A percentile compares a stretch with the other conserved stretches of the same genome.
phyloP scores from a whole-genome alignment of 2,888 invertebrate species.

The Tenodera sinensis region DNA sequence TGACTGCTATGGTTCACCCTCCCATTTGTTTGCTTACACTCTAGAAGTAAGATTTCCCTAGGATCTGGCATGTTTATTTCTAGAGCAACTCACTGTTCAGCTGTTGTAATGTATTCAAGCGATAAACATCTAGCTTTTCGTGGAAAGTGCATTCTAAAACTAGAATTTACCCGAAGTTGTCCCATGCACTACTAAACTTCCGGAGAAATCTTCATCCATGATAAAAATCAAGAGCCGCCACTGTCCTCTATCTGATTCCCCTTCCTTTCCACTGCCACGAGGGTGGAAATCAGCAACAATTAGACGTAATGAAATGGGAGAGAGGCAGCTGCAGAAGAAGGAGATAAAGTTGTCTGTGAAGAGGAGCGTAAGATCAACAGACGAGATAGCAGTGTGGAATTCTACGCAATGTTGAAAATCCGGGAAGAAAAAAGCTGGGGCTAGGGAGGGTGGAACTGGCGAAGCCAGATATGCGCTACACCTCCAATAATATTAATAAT shows the following conservation, averaged over 20 bases:
- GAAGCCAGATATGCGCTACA: background rate
- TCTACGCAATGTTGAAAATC: background rate
- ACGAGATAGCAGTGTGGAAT: background rate
- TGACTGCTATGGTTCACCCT: no score
- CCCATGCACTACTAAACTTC: no score
- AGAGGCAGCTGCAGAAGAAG: background rate
- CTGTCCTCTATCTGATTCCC: background rate
- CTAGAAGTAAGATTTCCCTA: no score
- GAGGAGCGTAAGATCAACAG: background rate
- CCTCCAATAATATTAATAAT: no score
- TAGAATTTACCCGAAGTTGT: no score
- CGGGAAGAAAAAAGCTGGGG: background rate
- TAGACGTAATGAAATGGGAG: constrained; percentile 7
- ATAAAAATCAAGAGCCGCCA: background rate
- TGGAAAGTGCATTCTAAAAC: no score
- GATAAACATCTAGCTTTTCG: no score
- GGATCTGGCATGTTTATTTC: no score
- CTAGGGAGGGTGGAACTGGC: background rate
- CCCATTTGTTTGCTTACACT: no score
- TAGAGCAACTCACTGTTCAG: no score
- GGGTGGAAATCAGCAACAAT: constrained; percentile 2
- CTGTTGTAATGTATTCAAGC: no score
- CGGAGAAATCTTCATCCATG: background rate
- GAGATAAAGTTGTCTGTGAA: background rate
- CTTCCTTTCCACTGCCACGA: background rate